Base-by-base conservation (phyloP, 2,797 vertebrate species). In the Schizopygopsis malacanthus region DNA sequence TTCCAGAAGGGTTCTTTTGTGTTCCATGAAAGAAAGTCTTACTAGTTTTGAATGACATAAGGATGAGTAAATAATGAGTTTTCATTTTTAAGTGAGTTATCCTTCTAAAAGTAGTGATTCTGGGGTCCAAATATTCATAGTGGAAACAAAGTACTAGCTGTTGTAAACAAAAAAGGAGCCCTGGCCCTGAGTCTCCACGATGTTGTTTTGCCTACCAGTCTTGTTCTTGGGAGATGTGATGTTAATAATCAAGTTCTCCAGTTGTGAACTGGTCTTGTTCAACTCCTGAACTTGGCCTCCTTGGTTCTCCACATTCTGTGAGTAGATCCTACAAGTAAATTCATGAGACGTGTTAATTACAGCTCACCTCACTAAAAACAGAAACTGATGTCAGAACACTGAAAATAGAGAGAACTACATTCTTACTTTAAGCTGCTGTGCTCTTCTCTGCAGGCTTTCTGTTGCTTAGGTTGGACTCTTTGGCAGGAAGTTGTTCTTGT, bases 231-330 rank as follows among this genome's bases (percentile, higher is more conserved):
- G 96, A 37, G 97, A 94, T 0, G 98, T 99, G 39, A 98, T 96
- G 89, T 96, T 96, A 89, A 99, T 92, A 43, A 99, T 97, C 80
- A 97, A 93, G 41, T 94, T 95, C 94, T 99, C 98, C 89, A 99
- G 94, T 89, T 98, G 95, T 0, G 96, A 95, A 83, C 98, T 97
- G 15, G 94, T 96, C 90, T 92, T 94, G 88, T 94, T 95, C 50
- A 99, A 95, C 85, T 98, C 97, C 91, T 97, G 96, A 70, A 99
- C 96, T 33, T 95, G 93, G 9, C 90, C 84, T 25, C 92, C 94
- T 79, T 96, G 97, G 2, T 93, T 95, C 86, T 95, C 92, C 98
- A n/a, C 98, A 99, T 87, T 98, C 97, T 54, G 91, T 94, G 86
- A 97, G 86, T 61, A 99, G 92, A 89, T 95, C 94, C 98, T 99